phyloP scores from a whole-genome alignment of 2,888 invertebrate species.

The Agapostemon virescens region DNA sequence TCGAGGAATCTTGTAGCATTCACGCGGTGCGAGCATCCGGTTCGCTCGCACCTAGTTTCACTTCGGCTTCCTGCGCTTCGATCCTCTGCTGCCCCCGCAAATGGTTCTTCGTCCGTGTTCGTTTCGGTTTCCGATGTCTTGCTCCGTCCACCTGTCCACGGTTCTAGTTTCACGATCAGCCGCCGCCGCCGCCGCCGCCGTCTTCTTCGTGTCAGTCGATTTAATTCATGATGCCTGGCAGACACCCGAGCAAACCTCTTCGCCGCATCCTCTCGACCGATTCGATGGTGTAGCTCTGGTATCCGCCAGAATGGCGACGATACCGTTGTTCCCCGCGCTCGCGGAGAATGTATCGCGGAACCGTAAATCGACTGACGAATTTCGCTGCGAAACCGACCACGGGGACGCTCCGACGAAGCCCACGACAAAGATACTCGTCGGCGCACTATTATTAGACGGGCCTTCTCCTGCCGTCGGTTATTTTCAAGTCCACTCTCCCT shows the following conservation, averaged over 20 bases:
- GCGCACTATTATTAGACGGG: slow-evolving; percentile 76
- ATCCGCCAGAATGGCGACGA: slow-evolving; percentile 18
- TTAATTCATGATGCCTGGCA: background rate
- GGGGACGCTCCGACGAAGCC: slow-evolving; percentile 58
- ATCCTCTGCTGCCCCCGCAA: background rate
- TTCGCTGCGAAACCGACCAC: slow-evolving; percentile 60
- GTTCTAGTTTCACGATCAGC: background rate
- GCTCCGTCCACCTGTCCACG: slow-evolving; percentile 2
- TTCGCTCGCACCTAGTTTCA: background rate
- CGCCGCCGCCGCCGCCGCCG: background rate
- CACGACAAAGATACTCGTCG: slow-evolving; percentile 73
- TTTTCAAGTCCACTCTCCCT: slow-evolving; percentile 76
- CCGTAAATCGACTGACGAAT: slow-evolving; percentile 66
- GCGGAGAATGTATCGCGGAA: slow-evolving; percentile 61
- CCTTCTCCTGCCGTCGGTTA: slow-evolving; percentile 76
- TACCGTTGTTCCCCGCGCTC: slow-evolving; percentile 38
- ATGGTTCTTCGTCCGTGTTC: background rate
- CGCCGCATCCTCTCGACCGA: background rate
- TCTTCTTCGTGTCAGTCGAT: background rate
- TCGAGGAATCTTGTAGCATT: slow-evolving; percentile 36
- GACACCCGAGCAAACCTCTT: background rate
- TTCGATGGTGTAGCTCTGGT: background rate
- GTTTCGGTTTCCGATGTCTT: background rate
- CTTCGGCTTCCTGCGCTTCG: background rate
- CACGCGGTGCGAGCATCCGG: slow-evolving; percentile 18